A percentile compares a stretch with the other conserved stretches of the same genome.
Conservation (phyloP, 1,140 invertebrate species). For the Wiebesia pumilae region DNA sequence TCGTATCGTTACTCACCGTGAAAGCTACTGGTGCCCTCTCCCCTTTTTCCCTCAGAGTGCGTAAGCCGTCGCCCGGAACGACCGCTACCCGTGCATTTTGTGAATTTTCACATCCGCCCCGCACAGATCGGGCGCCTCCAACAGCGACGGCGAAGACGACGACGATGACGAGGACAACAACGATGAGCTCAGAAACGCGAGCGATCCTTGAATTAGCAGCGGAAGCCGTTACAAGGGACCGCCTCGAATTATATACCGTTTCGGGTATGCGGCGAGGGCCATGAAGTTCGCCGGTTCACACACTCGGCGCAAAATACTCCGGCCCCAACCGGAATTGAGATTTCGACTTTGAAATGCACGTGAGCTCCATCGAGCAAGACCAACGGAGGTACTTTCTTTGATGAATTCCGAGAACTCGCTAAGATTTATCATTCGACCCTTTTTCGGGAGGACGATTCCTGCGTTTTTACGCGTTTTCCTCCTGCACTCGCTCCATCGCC, state of each 20-base stretch:
- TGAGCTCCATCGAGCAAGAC: background rate
- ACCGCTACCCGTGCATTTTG: conserved; percentile 53
- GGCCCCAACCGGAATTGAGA: conserved; percentile 6
- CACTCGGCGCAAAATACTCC: conserved; percentile 18
- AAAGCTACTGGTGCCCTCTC: conserved; percentile 13
- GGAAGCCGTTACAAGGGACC: conserved; percentile 61
- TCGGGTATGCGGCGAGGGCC: background rate
- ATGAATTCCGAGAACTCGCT: conserved; percentile 12
- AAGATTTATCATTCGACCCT: background rate
- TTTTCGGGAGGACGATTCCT: background rate
- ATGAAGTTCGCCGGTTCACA: conserved; percentile 41
- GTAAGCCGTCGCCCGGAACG: conserved; percentile 9
- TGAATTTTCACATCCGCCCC: conserved; percentile 62
- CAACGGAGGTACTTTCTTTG: background rate
- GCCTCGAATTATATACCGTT: conserved; percentile 58
- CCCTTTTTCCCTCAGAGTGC: background rate
- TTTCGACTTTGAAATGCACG: conserved; percentile 27
- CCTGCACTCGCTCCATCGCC: background rate
- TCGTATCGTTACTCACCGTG: conserved; percentile 57
- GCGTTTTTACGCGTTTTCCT: background rate
- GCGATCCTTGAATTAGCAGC: conserved; percentile 61
- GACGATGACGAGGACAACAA: conserved; percentile 29
- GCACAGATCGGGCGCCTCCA: conserved; percentile 44
- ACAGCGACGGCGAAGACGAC: conserved; percentile 20
- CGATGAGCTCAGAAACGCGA: conserved; percentile 29